Percentiles rank a stretch among this genome's conserved stretches.
phyloP scores from a whole-genome alignment of 2,797 vertebrate genomes.

The Falco biarmicus region DNA sequence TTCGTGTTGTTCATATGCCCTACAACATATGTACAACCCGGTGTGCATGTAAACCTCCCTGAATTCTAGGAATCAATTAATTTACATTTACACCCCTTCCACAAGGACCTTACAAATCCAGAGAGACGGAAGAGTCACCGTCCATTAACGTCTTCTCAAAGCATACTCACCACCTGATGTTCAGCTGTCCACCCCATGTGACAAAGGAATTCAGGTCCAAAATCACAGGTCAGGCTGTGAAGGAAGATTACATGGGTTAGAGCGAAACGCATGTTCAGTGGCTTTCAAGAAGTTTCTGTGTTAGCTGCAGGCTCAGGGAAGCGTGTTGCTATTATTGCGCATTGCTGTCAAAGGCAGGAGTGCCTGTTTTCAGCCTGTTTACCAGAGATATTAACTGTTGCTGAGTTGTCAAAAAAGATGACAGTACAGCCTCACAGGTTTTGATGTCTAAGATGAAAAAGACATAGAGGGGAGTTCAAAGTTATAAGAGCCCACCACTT shows the following conservation, averaged over 20 bases:
- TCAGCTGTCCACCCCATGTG: neutral
- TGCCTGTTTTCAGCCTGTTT: neutral
- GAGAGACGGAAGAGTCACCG: neutral
- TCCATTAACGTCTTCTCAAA: neutral
- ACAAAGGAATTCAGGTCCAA: neutral
- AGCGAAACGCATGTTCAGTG: neutral
- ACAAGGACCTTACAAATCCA: neutral
- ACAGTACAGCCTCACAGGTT: neutral
- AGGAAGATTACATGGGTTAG: neutral
- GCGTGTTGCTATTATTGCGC: neutral
- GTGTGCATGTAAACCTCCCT: neutral
- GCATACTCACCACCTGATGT: neutral
- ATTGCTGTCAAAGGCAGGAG: neutral
- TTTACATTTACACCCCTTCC: neutral
- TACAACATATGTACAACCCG: too few species aligned
- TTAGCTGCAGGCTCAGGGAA: neutral
- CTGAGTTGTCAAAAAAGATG: conserved; percentile 32
- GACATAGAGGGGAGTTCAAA: neutral
- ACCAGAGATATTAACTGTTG: neutral
- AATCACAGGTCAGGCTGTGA: neutral
- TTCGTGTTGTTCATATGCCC: neutral
- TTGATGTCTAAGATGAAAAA: conserved; percentile 38
- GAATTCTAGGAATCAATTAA: neutral
- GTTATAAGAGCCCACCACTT: neutral
- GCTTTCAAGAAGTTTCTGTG: neutral